These are phyloP conservation scores for Chrysoperla carnea DNA, from an alignment of 1,140 invertebrate species.

Conservation along the genomic window DNA sequence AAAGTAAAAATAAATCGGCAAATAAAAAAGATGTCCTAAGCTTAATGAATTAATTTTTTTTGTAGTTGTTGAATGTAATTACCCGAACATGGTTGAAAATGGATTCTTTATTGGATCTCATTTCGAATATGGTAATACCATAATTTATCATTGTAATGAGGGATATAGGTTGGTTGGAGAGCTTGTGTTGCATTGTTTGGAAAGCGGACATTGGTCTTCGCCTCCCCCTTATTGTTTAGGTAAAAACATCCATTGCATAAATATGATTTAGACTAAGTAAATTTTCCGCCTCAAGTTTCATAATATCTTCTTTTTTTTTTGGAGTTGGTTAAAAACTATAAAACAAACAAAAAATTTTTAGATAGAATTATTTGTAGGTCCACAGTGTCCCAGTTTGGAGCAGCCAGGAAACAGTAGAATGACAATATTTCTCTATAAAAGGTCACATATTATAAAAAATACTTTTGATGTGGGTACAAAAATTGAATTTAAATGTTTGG, in stretches of 20 bases:
- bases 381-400: slow-evolving; percentile 23
- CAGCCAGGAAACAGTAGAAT: slow-evolving; percentile 23
- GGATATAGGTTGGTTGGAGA: slow-evolving; percentile 27
- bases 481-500: slow-evolving; percentile 26
- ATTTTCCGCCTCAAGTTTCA: slow-evolving; percentile 33
- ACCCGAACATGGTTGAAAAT: slow-evolving; percentile 1
- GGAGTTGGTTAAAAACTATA: background rate
- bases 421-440: slow-evolving; percentile 10
- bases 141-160: slow-evolving; percentile 25
- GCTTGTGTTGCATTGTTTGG: slow-evolving; percentile 22
- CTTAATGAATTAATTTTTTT: too few species aligned
- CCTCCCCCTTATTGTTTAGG: slow-evolving; percentile 21
- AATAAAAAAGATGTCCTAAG: too few species aligned
- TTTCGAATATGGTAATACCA: slow-evolving; percentile 26
- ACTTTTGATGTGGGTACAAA: slow-evolving; percentile 21
- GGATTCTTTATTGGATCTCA: slow-evolving; percentile 12
- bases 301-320: slow-evolving; percentile 27
- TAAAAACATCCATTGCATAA: slow-evolving; percentile 6
- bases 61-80: slow-evolving; percentile 3
- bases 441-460: slow-evolving; percentile 5
- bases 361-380: slow-evolving; percentile 3
- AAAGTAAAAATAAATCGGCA: slow-evolving; percentile 24
- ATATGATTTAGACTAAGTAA: slow-evolving; percentile 21
- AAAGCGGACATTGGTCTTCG: slow-evolving; percentile 25
- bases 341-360: too few species aligned